phyloP scores from a whole-genome alignment of 2,113 vertebrate genomes.

The Epinephelus fuscoguttatus region DNA sequence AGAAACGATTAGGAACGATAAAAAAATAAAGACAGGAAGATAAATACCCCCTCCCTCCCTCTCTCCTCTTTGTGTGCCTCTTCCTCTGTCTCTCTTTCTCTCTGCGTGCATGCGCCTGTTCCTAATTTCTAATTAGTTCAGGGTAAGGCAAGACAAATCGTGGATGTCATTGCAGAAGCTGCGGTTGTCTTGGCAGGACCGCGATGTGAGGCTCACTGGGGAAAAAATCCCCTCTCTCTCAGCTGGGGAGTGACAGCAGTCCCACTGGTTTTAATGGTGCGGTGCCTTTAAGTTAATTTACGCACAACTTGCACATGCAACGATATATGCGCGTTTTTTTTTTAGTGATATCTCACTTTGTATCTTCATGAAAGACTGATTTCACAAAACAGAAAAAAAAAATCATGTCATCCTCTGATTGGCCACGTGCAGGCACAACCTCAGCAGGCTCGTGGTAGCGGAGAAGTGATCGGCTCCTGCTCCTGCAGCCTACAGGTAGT shows the following conservation, averaged over 20 bases:
- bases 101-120: background rate
- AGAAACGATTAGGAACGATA: slow-evolving; percentile 23
- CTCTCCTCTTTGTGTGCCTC: background rate
- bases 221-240: background rate
- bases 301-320: background rate
- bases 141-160: slow-evolving; percentile 13
- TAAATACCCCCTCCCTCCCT: background rate
- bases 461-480: slow-evolving; percentile 23
- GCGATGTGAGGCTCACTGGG: background rate
- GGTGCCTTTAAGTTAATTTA: background rate
- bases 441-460: slow-evolving; percentile 36
- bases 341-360: background rate
- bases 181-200: background rate
- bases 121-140: slow-evolving; percentile 27
- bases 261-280: background rate
- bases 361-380: background rate
- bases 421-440: slow-evolving; percentile 63
- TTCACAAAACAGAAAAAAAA: background rate
- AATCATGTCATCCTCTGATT: slow-evolving; percentile 52
- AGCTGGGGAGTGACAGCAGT: background rate
- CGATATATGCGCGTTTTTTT: background rate
- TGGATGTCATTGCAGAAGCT: slow-evolving; percentile 22
- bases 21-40: slow-evolving; percentile 14
- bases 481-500: slow-evolving; percentile 43
- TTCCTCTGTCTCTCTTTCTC: background rate